These are phyloP conservation scores for Falcunculus frontatus DNA, from an alignment of 2,113 vertebrate genomes.

Conservation along the genomic window DNA sequence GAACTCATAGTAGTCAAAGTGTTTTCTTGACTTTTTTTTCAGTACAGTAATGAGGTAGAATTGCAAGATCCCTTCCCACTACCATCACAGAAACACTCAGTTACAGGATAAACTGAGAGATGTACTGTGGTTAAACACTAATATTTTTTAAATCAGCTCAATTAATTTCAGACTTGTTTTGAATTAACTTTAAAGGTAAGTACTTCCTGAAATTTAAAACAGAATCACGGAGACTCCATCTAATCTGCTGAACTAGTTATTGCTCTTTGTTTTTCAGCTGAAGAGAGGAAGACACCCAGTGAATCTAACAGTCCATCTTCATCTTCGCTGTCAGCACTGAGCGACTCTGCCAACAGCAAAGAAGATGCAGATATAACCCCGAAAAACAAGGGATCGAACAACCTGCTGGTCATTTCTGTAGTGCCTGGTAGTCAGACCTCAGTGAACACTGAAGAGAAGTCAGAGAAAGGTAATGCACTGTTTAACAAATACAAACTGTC, in stretches of 20 bases:
- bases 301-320: constrained; percentile 93
- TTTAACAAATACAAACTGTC: not conserved
- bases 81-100: not conserved
- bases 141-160: not conserved
- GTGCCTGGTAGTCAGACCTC: constrained; percentile 85
- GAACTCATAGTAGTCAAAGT: not conserved
- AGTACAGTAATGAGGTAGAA: not conserved
- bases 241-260: not conserved
- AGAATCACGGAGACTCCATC: not conserved
- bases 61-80: not conserved
- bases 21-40: not conserved
- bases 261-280: constrained; percentile 62
- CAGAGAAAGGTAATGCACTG: constrained; percentile 86
- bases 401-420: constrained; percentile 88
- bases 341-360: constrained; percentile 94
- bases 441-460: constrained; percentile 88
- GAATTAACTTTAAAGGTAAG: not conserved
- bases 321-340: constrained; percentile 93
- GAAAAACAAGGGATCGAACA: constrained; percentile 85
- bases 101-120: not conserved
- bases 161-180: not conserved
- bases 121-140: not conserved
- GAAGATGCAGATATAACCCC: constrained; percentile 87
- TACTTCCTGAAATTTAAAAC: not conserved
- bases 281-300: constrained; percentile 79